These are phyloP conservation scores for Leucoraja erinaceus DNA, from an alignment of 2,113 vertebrate genomes.

Conservation along the genomic window DNA sequence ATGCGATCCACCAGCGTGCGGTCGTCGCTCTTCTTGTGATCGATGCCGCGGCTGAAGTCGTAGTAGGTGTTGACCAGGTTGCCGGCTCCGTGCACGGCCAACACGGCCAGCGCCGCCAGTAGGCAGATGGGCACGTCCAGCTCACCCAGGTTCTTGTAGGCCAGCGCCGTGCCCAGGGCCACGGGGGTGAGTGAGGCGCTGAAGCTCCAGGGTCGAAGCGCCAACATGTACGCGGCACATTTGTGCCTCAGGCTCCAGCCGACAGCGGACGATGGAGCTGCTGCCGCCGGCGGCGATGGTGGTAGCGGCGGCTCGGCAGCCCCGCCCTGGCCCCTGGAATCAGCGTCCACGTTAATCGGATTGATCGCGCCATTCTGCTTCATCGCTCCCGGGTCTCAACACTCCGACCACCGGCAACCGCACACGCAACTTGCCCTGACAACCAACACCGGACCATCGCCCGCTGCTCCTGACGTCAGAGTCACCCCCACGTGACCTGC, in stretches of 20 bases:
- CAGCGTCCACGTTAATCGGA: neutral
- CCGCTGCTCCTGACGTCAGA: neutral
- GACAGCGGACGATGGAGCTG: neutral
- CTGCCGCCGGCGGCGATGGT: too few relatives aligned
- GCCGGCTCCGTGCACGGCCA: conserved; percentile 88
- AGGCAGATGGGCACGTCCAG: conserved; percentile 74
- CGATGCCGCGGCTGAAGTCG: conserved; percentile 97
- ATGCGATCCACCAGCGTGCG: conserved; percentile 91
- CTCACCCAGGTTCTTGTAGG: conserved; percentile 76
- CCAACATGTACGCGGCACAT: conserved; percentile 85
- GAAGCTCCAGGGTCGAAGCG: conserved; percentile 92
- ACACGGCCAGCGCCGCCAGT: conserved; percentile 79
- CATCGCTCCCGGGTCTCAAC: neutral
- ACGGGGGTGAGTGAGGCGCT: conserved; percentile 89
- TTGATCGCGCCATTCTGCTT: neutral
- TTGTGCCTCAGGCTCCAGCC: conserved; percentile 62
- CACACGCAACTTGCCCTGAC: too few relatives aligned
- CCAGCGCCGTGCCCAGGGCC: conserved; percentile 84
- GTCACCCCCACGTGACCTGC: too few relatives aligned
- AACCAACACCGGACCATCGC: neutral
- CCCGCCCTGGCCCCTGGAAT: too few relatives aligned
- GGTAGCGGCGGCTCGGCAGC: neutral
- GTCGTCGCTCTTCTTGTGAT: conserved; percentile 97
- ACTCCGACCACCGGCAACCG: neutral
- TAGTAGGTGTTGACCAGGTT: conserved; percentile 97